Base-by-base conservation (phyloP, 2,797 vertebrate genomes). In the Enteromius paludinosus region DNA sequence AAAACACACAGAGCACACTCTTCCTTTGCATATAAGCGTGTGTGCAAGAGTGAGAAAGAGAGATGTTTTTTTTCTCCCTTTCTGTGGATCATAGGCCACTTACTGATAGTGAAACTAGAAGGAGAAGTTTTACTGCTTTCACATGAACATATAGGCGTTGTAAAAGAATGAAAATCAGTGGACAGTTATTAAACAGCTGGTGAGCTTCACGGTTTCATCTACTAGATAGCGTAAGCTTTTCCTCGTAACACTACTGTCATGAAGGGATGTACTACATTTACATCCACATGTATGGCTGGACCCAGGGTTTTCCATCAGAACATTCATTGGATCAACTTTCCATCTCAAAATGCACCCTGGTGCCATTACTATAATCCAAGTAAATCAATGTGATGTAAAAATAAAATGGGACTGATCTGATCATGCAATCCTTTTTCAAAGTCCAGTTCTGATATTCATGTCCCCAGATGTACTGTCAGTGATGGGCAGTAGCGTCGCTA, bases 1-100 rank as follows among this genome's bases (percentile, higher is more conserved):
- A 90, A 89, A 90, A 91, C 82, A 88, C 64, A 80, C 30, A 1
- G 81, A 85, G 38, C 18, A 86, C 75, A 30, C 78, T 87, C 45
- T 35, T 45, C 65, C 71, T 69, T n/a, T 49, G 43, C 47, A 45
- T 64, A 45, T 65, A 73, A 56, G 35, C 10, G 45, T 28, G 52
- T 20, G 59, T 35, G 64, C 33, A 43, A n/a, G 56, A 41, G 41
- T 20, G 45, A 54, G 70, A 52, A 75, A 28, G n/a, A 75, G 15
- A 11, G 4, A 20, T 4, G 5, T 59, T 18, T 82, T 71, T 56
- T 62, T 49, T 66, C 14, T 45, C 6, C 18, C 28, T 41, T 14
- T 54, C 20, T 75, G 33, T 41, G 54, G 23, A 30, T 62, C 73
- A 76, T 20, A 4, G 38, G 17, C 41, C 23, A 62, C 38, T 28